These are phyloP conservation scores for Osmoderma eremita DNA, from an alignment of 2,888 invertebrate genomes.

Conservation along the genomic window DNA sequence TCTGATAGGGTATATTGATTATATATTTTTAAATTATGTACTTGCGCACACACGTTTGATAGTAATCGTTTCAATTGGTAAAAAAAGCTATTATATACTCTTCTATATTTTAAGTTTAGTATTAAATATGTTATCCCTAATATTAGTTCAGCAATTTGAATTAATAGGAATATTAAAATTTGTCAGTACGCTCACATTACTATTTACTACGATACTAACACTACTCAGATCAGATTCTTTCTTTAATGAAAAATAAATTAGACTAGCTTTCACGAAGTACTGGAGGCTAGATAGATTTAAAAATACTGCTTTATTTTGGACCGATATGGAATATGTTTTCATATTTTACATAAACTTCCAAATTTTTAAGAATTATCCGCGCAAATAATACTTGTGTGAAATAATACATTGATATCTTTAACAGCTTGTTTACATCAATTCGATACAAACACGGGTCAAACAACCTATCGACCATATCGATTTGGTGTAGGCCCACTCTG, in stretches of 20 bases:
- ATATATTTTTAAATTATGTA: too few species aligned
- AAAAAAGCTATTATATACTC: neutral
- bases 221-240: neutral
- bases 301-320: constrained; percentile 9
- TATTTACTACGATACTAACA: constrained; percentile 8
- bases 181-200: too few species aligned
- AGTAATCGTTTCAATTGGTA: too few species aligned
- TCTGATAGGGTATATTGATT: too few species aligned
- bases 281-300: constrained; percentile 3
- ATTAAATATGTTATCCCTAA: constrained; percentile 23
- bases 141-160: constrained; percentile 20
- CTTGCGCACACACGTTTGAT: too few species aligned
- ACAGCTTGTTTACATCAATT: too few species aligned
- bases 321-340: neutral
- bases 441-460: too few species aligned
- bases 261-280: constrained; percentile 13
- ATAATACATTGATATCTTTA: too few species aligned
- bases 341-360: neutral
- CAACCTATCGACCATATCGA: too few species aligned
- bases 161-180: neutral
- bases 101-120: constrained; percentile 13
- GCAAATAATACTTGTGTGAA: too few species aligned
- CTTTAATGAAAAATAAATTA: constrained; percentile 2
- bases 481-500: too few species aligned
- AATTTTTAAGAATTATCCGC: neutral